Conservation (phyloP, 2,113 vertebrate genomes). For the Xiphophorus couchianus region DNA sequence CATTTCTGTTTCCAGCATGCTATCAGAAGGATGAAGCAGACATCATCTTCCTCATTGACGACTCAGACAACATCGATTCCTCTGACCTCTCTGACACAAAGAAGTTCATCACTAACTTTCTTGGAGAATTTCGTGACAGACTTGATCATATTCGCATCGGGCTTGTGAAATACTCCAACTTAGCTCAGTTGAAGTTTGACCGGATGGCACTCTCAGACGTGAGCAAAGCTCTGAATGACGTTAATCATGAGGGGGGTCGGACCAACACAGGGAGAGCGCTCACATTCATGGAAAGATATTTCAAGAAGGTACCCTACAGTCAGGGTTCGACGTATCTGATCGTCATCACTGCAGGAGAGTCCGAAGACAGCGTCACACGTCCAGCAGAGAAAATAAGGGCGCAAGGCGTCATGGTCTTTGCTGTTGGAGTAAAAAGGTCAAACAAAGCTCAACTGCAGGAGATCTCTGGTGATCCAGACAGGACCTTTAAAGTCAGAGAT, state of each 20-base stretch:
- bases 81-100: slow-evolving; percentile 80
- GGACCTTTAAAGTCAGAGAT: slow-evolving; percentile 70
- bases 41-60: slow-evolving; percentile 85
- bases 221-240: slow-evolving; percentile 61
- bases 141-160: slow-evolving; percentile 77
- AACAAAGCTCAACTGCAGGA: slow-evolving; percentile 59
- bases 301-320: slow-evolving; percentile 55
- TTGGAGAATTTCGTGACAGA: slow-evolving; percentile 74
- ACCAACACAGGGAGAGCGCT: slow-evolving; percentile 78
- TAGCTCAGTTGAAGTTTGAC: slow-evolving; percentile 55
- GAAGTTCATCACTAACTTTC: slow-evolving; percentile 76
- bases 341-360: slow-evolving; percentile 81
- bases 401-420: slow-evolving; percentile 71
- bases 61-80: slow-evolving; percentile 72
- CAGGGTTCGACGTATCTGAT: slow-evolving; percentile 76
- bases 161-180: slow-evolving; percentile 73
- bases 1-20: slow-evolving; percentile 71
- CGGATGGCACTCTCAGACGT: slow-evolving; percentile 35
- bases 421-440: slow-evolving; percentile 78
- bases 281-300: slow-evolving; percentile 63
- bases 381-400: slow-evolving; percentile 67
- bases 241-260: slow-evolving; percentile 65
- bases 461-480: slow-evolving; percentile 72
- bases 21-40: slow-evolving; percentile 78
- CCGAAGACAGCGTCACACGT: slow-evolving; percentile 66